phyloP scores from a whole-genome alignment of 2,888 invertebrate genomes.

The Tetrapedia diversipes region DNA sequence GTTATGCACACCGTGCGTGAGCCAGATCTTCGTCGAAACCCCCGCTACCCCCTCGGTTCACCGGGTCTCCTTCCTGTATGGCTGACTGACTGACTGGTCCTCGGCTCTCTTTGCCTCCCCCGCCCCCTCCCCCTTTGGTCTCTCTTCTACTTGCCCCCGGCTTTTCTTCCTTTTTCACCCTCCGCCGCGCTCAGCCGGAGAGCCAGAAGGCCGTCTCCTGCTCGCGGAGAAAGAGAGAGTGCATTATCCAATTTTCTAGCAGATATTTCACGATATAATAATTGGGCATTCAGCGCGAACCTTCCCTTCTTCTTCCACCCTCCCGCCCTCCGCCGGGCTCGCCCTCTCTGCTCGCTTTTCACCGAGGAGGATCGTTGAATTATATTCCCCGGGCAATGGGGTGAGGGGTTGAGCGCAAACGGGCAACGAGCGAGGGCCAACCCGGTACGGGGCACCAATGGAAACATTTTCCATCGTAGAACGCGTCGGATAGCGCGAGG shows the following conservation, averaged over 20 bases:
- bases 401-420: slow-evolving; percentile 70
- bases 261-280: slow-evolving; percentile 79
- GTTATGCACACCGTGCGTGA: slow-evolving; percentile 60
- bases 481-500: slow-evolving; percentile 68
- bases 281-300: slow-evolving; percentile 77
- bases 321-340: slow-evolving; percentile 3
- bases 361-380: slow-evolving; percentile 70
- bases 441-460: slow-evolving; percentile 63
- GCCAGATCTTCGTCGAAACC: slow-evolving; percentile 52
- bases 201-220: slow-evolving; percentile 40
- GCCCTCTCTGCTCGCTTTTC: slow-evolving; percentile 49
- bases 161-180: slow-evolving; percentile 47
- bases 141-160: slow-evolving; percentile 27
- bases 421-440: slow-evolving; percentile 63
- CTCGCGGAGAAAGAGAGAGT: slow-evolving; percentile 45
- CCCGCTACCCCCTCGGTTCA: slow-evolving; percentile 34
- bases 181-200: slow-evolving; percentile 34
- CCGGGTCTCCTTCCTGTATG: slow-evolving; percentile 44
- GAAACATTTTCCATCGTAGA: slow-evolving; percentile 73
- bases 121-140: slow-evolving; percentile 27
- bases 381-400: slow-evolving; percentile 64
- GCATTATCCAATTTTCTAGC: slow-evolving; percentile 79
- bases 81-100: slow-evolving; percentile 48
- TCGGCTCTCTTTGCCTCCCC: slow-evolving; percentile 11
- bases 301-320: slow-evolving; percentile 47